Evolutionary conservation across 2,888 invertebrate species (phyloP).

Genomic region (Julus scandinavius): DNA sequence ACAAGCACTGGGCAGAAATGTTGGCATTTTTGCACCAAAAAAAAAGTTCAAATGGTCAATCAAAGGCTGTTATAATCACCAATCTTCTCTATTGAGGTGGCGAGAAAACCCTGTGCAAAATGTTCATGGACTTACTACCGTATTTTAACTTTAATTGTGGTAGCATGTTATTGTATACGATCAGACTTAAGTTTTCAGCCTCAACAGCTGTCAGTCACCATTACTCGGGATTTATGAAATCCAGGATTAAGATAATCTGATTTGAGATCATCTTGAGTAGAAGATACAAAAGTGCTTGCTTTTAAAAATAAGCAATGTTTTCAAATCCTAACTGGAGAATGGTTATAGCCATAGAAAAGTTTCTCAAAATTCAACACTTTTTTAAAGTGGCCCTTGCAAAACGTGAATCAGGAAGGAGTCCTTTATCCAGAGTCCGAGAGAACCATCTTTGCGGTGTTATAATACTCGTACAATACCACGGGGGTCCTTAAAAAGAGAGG

Average conservation of each 20-base stretch:
- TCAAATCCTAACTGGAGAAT: not conserved
- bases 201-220: slow-evolving; percentile 33
- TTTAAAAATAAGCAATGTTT: slow-evolving; percentile 11
- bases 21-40: not conserved
- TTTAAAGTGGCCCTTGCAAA: slow-evolving; percentile 19
- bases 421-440: not conserved
- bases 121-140: not conserved
- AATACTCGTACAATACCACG: not conserved
- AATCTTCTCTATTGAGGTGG: not conserved
- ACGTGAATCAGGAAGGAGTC: too few relatives aligned
- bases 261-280: not conserved
- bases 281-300: slow-evolving; percentile 20
- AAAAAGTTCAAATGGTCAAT: not conserved
- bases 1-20: not conserved
- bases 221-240: not conserved
- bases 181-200: not conserved
- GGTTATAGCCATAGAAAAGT: not conserved
- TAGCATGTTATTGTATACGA: not conserved
- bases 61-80: not conserved
- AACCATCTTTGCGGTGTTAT: slow-evolving; percentile 1
- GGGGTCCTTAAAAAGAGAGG: slow-evolving; percentile 16
- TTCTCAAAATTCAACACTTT: not conserved
- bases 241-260: slow-evolving; percentile 26
- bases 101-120: not conserved
- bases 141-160: slow-evolving; percentile 26